Percentiles rank a stretch among this genome's conserved stretches.
These are phyloP conservation scores for Nannoperca australis DNA, from an alignment of 2,797 vertebrate species.

Conservation along the genomic window DNA sequence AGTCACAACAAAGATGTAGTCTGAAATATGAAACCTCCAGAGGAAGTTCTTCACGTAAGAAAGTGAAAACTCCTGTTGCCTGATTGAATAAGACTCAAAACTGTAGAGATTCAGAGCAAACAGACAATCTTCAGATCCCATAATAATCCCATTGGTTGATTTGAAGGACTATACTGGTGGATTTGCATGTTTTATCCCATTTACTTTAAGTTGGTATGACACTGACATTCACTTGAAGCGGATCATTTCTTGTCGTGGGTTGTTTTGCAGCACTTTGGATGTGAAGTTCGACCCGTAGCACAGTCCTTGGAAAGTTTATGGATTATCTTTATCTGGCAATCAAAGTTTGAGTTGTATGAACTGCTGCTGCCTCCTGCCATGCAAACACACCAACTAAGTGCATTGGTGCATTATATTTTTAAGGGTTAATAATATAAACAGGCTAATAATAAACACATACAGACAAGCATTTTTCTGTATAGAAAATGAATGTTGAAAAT, in stretches of 20 bases:
- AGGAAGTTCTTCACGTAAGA: not conserved
- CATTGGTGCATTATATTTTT: not conserved
- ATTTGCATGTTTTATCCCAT: not conserved
- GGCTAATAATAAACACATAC: not conserved
- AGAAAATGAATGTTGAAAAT: too few relatives aligned
- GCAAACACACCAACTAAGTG: not conserved
- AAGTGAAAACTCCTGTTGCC: not conserved
- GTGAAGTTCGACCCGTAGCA: not conserved
- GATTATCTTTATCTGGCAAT: not conserved
- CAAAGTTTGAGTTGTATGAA: too few relatives aligned
- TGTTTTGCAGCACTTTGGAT: not conserved
- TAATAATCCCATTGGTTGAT: not conserved
- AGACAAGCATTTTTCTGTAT: not conserved
- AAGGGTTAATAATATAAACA: too few relatives aligned
- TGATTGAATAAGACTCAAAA: not conserved
- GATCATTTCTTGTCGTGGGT: not conserved
- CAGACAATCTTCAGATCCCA: not conserved
- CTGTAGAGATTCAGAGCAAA: not conserved
- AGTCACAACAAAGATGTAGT: slow-evolving; percentile 35
- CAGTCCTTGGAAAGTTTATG: not conserved
- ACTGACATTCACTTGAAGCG: too few relatives aligned
- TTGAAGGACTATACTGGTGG: not conserved
- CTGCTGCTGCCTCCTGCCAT: not conserved
- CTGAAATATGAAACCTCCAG: slow-evolving; percentile 12
- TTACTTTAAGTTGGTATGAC: not conserved